These are phyloP conservation scores for Callosobruchus maculatus DNA, from an alignment of 2,888 invertebrate species.

Conservation along the genomic window DNA sequence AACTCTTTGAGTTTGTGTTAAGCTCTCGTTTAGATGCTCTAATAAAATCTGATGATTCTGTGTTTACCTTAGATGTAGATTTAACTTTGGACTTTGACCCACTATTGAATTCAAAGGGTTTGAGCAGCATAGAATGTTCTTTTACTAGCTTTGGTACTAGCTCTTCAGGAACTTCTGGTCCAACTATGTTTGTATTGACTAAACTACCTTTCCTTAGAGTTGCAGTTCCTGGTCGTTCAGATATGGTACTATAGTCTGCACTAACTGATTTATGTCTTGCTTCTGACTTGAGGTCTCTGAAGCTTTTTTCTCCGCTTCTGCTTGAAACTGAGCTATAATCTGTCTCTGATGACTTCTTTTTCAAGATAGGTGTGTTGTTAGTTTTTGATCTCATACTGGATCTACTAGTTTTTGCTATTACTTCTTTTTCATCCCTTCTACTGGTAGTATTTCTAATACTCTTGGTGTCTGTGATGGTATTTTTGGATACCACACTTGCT, in stretches of 20 bases:
- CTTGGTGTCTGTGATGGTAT: too few species aligned
- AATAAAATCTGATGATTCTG: background rate
- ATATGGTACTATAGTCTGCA: slow-evolving; percentile 28
- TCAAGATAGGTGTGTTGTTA: background rate
- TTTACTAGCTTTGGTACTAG: slow-evolving; percentile 1
- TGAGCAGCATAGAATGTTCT: background rate
- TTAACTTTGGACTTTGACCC: background rate
- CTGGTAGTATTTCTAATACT: background rate
- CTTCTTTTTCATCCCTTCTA: background rate
- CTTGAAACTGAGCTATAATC: background rate
- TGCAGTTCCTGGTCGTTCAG: slow-evolving; percentile 45
- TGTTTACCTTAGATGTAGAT: background rate
- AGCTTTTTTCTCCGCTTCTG: background rate
- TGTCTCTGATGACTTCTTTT: background rate
- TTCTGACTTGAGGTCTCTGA: background rate
- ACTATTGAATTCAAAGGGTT: background rate
- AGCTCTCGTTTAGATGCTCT: background rate
- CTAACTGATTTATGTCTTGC: background rate
- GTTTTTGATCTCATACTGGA: background rate
- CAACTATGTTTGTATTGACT: slow-evolving; percentile 41
- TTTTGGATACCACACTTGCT: background rate
- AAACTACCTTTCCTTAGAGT: slow-evolving; percentile 43
- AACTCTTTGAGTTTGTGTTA: background rate
- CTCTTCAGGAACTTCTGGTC: slow-evolving; percentile 34
- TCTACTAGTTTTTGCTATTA: background rate